Evolutionary conservation across 2,113 vertebrate species (phyloP).

Genomic region (Galbula dea): DNA sequence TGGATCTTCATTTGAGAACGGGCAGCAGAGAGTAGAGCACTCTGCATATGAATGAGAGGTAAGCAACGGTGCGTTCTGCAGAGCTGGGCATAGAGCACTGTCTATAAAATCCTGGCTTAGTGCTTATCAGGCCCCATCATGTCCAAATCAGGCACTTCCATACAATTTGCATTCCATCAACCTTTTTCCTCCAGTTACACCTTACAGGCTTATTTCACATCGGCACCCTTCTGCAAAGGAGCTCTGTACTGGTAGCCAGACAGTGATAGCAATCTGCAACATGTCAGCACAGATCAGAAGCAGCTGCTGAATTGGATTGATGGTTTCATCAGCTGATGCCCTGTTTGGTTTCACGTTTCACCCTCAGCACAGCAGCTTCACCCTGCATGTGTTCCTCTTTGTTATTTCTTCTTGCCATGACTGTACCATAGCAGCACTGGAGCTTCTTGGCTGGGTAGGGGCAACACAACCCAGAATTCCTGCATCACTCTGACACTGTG

Average conservation of each 20-base stretch:
- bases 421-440: background rate
- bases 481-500: background rate
- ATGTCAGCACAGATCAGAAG: background rate
- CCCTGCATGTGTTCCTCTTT: background rate
- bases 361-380: background rate
- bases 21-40: background rate
- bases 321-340: background rate
- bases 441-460: background rate
- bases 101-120: background rate
- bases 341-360: background rate
- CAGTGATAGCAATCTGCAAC: background rate
- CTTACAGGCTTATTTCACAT: background rate
- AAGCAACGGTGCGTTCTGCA: background rate
- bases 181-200: background rate
- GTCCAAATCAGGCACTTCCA: background rate
- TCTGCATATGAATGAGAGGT: accelerated
- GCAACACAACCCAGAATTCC: background rate
- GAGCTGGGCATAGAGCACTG: background rate
- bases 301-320: background rate
- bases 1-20: background rate
- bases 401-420: background rate
- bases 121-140: background rate
- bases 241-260: background rate
- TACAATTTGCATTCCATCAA: background rate
- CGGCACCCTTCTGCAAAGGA: background rate